Percentiles rank a stretch among this genome's conserved stretches.
phyloP scores from a whole-genome alignment of 53 echinoderm and acorn worm species.

The Arbacia lixula region DNA sequence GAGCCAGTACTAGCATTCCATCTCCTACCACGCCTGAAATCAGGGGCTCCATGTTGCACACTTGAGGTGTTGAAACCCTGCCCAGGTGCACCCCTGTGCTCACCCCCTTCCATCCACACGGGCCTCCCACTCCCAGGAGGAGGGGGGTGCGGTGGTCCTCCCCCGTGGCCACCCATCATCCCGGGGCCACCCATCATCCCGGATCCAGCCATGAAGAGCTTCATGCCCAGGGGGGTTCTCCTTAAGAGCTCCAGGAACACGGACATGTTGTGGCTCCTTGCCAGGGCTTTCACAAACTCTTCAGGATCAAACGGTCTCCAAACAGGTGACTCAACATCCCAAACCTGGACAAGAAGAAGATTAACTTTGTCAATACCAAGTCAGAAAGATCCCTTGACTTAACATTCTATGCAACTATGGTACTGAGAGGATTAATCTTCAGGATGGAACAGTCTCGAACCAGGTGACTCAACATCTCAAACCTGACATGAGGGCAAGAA shows the following conservation, averaged over 20 bases:
- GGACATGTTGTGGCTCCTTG: conserved; percentile 54
- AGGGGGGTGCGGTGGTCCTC: background rate
- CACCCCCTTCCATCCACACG: background rate
- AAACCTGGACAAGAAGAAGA: background rate
- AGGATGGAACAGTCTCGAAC: no score
- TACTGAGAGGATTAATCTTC: no score
- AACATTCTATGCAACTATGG: background rate
- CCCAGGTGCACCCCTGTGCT: no score
- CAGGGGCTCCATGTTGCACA: no score
- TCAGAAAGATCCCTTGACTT: background rate
- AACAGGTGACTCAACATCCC: background rate
- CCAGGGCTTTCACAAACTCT: conserved; percentile 10
- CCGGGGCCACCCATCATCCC: background rate
- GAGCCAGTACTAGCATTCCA: no score
- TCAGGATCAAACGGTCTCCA: background rate
- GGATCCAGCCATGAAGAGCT: conserved; percentile 13
- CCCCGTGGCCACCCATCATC: background rate
- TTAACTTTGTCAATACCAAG: background rate
- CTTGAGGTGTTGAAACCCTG: no score
- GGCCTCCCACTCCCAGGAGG: background rate
- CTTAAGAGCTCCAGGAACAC: conserved; percentile 66
- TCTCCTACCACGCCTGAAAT: no score
- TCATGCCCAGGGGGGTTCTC: conserved; percentile 23
- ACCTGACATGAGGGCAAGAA: no score
- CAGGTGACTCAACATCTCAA: no score